Evolutionary conservation across 2,113 vertebrate species (phyloP), one percentile per base, ranked within the genome.

Genomic region (Paradoxurus hermaphroditus): DNA sequence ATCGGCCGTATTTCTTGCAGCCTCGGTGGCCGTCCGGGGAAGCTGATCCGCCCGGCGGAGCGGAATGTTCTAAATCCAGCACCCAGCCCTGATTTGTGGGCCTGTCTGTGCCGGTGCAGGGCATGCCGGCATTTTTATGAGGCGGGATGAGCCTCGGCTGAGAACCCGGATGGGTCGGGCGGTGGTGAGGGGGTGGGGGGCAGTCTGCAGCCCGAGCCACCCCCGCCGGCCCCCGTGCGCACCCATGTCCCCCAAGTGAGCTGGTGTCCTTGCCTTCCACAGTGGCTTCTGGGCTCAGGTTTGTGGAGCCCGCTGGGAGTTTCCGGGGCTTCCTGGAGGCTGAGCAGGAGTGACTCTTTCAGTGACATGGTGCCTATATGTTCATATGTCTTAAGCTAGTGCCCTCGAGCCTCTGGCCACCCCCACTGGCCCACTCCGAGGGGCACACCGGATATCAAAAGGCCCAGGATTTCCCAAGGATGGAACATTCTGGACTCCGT

Each of bases 101-200:
- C 31, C 94, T 62, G 90, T 46, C 73, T 0, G 16, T 10, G 86
- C 62, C 11, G 49, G 86, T 1, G 7, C 29, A 1, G 34, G 78
- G 62, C 49, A 21, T 0, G 8, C 39, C 25, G 87, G 95, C 92
- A 56, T 97, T 72, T 97, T 96, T 90, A 96, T 0, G 94, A 95
- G 93, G 87, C 19, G 0, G 63, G 36, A 73, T 9, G 81, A 4
- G 68, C 34, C 78, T 31, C 8, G 0, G 41, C 96, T n/a, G 86
- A 23, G 56, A 31, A 3, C n/a, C 29, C 0, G 81, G 49, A 59
- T 11, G 1, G 91, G 65, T 3, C 18, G n/a, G 56, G 4, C 7
- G 1, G 2, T 90, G 89, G 84, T 70, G 10, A n/a, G 10, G 72
- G 7, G 15, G 6, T 25, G 7, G 13, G 25, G 25, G 3, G 7